Conservation (phyloP, 2,113 vertebrate genomes). For the Megaptera novaeangliae region DNA sequence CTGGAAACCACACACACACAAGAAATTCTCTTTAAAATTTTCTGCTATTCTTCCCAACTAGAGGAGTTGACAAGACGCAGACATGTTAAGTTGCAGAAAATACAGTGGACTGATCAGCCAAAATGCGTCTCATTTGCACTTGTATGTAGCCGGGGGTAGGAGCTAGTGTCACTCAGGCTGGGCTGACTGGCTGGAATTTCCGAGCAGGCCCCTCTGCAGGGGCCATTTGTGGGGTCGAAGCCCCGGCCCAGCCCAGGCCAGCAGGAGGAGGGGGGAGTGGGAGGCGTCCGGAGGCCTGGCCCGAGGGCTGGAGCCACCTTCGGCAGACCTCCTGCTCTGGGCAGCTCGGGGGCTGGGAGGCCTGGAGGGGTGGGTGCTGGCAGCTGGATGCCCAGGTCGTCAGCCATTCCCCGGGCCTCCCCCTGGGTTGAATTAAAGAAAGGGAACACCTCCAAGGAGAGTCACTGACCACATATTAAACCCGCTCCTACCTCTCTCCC, state of each 20-base stretch:
- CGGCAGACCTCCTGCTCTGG: neutral
- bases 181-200: conserved; percentile 26
- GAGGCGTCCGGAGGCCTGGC: neutral
- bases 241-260: neutral
- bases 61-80: conserved; percentile 53
- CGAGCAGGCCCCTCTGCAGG: neutral
- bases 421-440: neutral
- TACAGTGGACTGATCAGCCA: conserved; percentile 42
- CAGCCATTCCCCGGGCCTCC: neutral
- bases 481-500: neutral
- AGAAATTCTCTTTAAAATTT: neutral
- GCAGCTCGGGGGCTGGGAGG: neutral
- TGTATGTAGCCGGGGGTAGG: neutral
- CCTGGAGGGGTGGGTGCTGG: neutral
- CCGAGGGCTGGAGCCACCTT: neutral
- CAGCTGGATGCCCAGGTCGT: neutral
- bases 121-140: conserved; percentile 55
- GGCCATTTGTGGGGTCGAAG: neutral
- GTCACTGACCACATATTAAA: neutral
- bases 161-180: neutral
- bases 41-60: conserved; percentile 25
- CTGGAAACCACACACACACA: neutral
- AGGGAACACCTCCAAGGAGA: neutral
- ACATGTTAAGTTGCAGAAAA: conserved; percentile 51
- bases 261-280: neutral